These are phyloP conservation scores for Pedetes capensis DNA, from an alignment of 2,113 vertebrate species.

Conservation along the genomic window DNA sequence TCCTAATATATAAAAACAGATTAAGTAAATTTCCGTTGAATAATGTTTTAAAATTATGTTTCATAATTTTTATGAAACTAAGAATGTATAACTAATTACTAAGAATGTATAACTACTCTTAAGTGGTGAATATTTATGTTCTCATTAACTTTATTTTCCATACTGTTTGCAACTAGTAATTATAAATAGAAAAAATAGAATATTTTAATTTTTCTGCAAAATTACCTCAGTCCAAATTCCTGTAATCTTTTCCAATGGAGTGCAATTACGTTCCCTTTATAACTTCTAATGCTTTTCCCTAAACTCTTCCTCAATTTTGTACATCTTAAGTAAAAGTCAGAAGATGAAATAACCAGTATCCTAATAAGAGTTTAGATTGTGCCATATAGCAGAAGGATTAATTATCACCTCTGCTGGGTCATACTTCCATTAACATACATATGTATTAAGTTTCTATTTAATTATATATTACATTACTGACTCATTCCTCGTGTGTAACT, in stretches of 20 bases:
- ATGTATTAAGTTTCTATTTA: background rate
- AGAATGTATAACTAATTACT: background rate
- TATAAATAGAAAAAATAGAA: background rate
- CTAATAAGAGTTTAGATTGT: background rate
- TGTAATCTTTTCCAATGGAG: background rate
- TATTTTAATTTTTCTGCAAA: background rate
- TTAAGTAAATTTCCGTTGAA: no score
- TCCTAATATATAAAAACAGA: background rate
- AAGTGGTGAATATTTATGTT: background rate
- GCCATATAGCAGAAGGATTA: background rate
- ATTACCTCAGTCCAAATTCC: background rate
- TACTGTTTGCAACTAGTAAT: background rate
- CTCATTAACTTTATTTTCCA: background rate
- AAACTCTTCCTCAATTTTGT: background rate
- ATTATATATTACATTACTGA: background rate
- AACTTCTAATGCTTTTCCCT: background rate
- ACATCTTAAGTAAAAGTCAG: background rate
- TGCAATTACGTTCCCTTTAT: background rate
- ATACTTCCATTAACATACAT: background rate
- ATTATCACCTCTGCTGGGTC: background rate
- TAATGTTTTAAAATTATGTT: no score
- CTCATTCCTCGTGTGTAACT: background rate
- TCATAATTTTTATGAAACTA: no score
- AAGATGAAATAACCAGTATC: background rate
- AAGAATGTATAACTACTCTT: background rate